Conservation (phyloP, 2,888 invertebrate genomes). For the Noctua janthe region DNA sequence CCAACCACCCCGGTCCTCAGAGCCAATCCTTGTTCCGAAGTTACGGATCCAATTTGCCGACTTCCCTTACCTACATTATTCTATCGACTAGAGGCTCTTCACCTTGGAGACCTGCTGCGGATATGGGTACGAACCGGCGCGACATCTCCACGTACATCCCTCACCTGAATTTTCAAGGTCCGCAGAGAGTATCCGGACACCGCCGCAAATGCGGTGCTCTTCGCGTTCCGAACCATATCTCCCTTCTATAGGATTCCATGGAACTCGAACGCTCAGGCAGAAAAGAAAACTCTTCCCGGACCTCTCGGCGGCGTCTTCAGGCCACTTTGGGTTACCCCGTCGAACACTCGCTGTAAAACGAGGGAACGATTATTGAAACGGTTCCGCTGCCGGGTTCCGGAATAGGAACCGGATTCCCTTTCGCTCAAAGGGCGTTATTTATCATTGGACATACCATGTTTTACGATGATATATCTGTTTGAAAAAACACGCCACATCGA, state of each 20-base stretch:
- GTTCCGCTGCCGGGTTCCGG: conserved; percentile 91
- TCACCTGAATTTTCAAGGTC: conserved; percentile 81
- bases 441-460: conserved; percentile 78
- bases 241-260: conserved; percentile 88
- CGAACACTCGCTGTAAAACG: conserved; percentile 70
- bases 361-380: conserved; percentile 83
- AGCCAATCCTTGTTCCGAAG: conserved; percentile 94
- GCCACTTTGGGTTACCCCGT: conserved; percentile 83
- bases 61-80: conserved; percentile 93
- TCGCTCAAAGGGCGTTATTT: conserved; percentile 86
- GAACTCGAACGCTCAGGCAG: conserved; percentile 84
- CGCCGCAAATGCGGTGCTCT: conserved; percentile 75
- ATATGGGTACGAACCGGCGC: conserved; percentile 92
- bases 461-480: background rate
- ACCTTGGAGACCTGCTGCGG: conserved; percentile 94
- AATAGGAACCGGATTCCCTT: conserved; percentile 90
- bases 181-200: conserved; percentile 79
- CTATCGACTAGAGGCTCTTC: conserved; percentile 75
- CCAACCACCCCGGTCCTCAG: conserved; percentile 77
- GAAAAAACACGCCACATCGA: conserved; percentile 77
- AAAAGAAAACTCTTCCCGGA: conserved; percentile 82
- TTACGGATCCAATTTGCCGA: conserved; percentile 92
- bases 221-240: conserved; percentile 87
- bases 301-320: conserved; percentile 90
- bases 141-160: conserved; percentile 78